Conservation (phyloP, 1,140 invertebrate species). For the Sesamia nonagrioides region DNA sequence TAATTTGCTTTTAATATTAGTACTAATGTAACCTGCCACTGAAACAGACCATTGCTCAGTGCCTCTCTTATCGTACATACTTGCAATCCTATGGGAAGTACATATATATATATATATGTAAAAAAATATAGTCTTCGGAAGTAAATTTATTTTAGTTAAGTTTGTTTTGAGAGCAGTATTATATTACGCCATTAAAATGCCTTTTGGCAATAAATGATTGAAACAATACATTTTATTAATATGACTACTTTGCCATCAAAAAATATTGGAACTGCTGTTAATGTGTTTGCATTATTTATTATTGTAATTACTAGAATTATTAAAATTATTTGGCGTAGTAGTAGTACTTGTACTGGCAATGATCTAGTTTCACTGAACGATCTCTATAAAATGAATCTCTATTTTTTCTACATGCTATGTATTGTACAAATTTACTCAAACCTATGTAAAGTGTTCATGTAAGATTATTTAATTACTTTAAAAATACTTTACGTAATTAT, state of each 20-base stretch:
- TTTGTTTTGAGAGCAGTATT: slow-evolving; percentile 5
- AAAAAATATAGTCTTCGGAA: slow-evolving; percentile 31
- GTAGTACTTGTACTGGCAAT: slow-evolving; percentile 66
- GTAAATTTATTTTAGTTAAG: slow-evolving; percentile 24
- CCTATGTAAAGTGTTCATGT: slow-evolving; percentile 83
- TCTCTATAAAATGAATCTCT: slow-evolving; percentile 86
- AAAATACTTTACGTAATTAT: slow-evolving; percentile 56
- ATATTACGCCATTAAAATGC: not conserved
- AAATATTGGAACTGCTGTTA: too few relatives aligned
- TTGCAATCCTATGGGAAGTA: slow-evolving; percentile 21
- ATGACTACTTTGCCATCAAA: too few relatives aligned
- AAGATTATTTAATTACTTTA: slow-evolving; percentile 75
- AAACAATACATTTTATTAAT: too few relatives aligned
- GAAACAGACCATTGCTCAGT: slow-evolving; percentile 84
- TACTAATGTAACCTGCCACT: slow-evolving; percentile 77
- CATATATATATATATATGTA: slow-evolving; percentile 41
- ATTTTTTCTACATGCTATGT: slow-evolving; percentile 87
- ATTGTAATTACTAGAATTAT: not conserved
- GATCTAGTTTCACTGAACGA: slow-evolving; percentile 84
- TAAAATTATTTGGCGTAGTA: slow-evolving; percentile 5
- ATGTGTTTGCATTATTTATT: not conserved
- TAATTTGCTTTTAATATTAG: slow-evolving; percentile 84
- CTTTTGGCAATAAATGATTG: too few relatives aligned
- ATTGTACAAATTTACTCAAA: slow-evolving; percentile 86
- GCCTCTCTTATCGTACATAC: slow-evolving; percentile 20